Evolutionary conservation across 2,113 vertebrate genomes (phyloP), one percentile per base, ranked within the genome.

Genomic region (Donacobius atricapilla): DNA sequence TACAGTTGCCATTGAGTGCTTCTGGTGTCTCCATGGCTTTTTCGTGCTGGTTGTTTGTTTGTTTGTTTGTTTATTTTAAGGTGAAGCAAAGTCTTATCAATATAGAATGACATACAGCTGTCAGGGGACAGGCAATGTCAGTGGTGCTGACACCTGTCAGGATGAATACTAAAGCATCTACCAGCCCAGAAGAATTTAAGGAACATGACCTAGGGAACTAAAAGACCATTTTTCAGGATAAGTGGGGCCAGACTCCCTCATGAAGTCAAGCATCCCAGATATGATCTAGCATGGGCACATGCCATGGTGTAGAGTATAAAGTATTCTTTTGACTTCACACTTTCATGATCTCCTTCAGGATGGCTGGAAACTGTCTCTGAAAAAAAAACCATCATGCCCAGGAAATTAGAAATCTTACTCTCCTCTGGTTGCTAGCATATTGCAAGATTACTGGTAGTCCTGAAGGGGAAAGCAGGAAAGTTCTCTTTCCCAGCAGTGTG

Each of bases 401-500:
- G 31, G 12, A 82, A 63, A 35, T 60, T 33, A 39, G 44, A 71
- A 71, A 47, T 24, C 17, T 81, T 69, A 25, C 14, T n/a, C 13
- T 71, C 5, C 19, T 44, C 50, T 27, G 28, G 1, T 48, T 72
- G 48, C 39, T 69, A 69, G 57, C 8, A 87, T 76, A 71, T 24
- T 42, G 16, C 37, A 65, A 40, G 58, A 19, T 39, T 53, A 40
- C 50, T 56, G 1, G 1, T 40, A 35, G 27, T 2, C 0, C 39
- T 51, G 39, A 64, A 20, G 24, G 15, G 14, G 18, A 70, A 95
- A 60, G 25, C 13, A 85, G 53, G 27, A 79, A 9, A 71, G 28
- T 53, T 39, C 17, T 13, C 39, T 64, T 72, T 44, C 48, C 24
- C n/a, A 64, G 57, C 30, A 91, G 7, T 10, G 9, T 57, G 2